phyloP scores from a whole-genome alignment of 2,888 invertebrate genomes.

The Athalia circularis region DNA sequence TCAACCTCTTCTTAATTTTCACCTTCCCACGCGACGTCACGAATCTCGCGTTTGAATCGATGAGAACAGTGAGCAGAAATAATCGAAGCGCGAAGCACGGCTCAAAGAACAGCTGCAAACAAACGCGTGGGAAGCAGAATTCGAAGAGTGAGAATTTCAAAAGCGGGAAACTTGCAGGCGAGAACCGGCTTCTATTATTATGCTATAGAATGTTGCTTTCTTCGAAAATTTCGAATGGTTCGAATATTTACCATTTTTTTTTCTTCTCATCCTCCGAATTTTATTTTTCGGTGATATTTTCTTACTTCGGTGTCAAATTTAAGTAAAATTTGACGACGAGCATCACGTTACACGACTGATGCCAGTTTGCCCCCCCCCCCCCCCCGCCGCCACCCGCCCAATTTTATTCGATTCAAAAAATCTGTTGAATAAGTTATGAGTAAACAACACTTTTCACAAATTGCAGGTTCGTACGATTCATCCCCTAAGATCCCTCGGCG shows the following conservation, averaged over 20 bases:
- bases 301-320: too few species aligned
- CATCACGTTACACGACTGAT: neutral
- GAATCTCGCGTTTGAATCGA: conserved; percentile 18
- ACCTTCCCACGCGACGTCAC: neutral
- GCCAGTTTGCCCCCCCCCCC: neutral
- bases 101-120: conserved; percentile 14
- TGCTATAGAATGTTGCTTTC: conserved; percentile 22
- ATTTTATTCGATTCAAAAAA: too few species aligned
- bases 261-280: too few species aligned
- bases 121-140: conserved; percentile 21
- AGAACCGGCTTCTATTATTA: conserved; percentile 1
- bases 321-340: too few species aligned
- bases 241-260: too few species aligned
- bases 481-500: too few species aligned
- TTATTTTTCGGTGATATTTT: too few species aligned
- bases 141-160: conserved; percentile 11
- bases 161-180: neutral
- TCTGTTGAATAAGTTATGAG: too few species aligned
- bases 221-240: neutral
- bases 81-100: neutral
- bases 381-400: too few species aligned
- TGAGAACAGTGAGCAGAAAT: neutral
- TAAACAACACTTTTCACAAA: too few species aligned
- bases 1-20: neutral
- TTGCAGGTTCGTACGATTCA: too few species aligned